Evolutionary conservation across 2,888 invertebrate species (phyloP), one percentile per base, ranked within the genome.

Genomic region (Apotomis betuletana): DNA sequence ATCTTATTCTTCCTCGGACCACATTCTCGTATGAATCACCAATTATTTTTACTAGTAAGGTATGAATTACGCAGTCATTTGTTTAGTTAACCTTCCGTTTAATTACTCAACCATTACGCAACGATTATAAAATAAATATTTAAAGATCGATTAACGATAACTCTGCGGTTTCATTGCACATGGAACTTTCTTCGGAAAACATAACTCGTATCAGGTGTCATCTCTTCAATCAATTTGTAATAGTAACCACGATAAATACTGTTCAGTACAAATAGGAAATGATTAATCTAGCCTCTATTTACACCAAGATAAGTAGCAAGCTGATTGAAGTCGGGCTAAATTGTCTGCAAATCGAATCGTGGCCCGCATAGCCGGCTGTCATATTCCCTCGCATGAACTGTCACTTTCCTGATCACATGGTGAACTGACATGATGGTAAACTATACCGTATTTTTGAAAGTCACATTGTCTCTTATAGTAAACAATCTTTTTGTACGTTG

Each of bases 351-450:
- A 44, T 51, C 3, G 67, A 68, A 41, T 70, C 70, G 74, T 75
- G 13, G 74, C 41, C 71, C 70, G 52, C 59, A 52, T 44, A 68
- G 67, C 67, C 74, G 74, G 74, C 77, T 79, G 81, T 80, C 82
- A 77, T 77, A 79, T 80, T 79, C 78, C 74, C 74, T 77, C 74
- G 77, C 74, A 74, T 78, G 76, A 76, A 79, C 81, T 81, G 83
- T 85, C 83, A 81, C 83, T 84, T 85, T 85, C 81, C 77, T 74
- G 80, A 79, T 77, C 79, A 75, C 77, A 73, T 79, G 54, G 54
- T 52, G 67, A 77, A 74, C 79, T 80, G 82, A 82, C 82, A 80
- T 75, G 81, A 79, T 78, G 70, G 79, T 78, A 85, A 83, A 80
- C 75, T 77, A 78, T 79, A 74, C 27, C 72, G 77, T 73, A 80